These are phyloP conservation scores for Brachyhypopomus gauderio DNA, from an alignment of 2,113 vertebrate species.

Conservation along the genomic window DNA sequence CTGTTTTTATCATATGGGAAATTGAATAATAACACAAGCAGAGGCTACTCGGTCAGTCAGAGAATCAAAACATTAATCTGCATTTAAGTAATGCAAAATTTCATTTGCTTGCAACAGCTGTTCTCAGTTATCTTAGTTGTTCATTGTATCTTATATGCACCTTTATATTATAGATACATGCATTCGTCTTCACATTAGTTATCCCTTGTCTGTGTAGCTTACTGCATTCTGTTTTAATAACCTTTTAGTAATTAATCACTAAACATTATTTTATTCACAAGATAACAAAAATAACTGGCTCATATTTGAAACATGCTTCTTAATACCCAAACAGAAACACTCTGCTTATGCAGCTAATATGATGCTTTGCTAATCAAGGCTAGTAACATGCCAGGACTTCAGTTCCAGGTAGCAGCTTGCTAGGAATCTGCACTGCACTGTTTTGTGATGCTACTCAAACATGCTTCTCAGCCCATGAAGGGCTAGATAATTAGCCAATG, in stretches of 20 bases:
- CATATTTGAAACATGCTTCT: too few relatives aligned
- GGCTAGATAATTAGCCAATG: neutral
- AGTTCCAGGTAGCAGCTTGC: neutral
- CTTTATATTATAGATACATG: neutral
- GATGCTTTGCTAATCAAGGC: neutral
- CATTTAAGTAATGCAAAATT: constrained; percentile 5
- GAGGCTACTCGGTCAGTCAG: constrained; percentile 22
- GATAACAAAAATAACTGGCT: too few relatives aligned
- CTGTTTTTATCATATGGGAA: constrained; percentile 29
- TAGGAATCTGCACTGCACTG: neutral
- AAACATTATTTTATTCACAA: too few relatives aligned
- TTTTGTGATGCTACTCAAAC: neutral
- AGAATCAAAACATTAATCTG: constrained; percentile 38
- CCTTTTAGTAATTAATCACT: neutral
- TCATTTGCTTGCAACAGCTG: constrained; percentile 26
- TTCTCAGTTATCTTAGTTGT: constrained; percentile 19
- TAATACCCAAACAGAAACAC: too few relatives aligned
- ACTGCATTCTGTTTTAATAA: neutral
- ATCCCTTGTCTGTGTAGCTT: neutral
- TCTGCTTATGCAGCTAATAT: neutral
- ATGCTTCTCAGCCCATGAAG: neutral
- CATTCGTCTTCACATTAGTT: neutral
- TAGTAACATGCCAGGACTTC: neutral
- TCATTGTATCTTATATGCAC: constrained; percentile 15
- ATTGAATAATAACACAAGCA: constrained; percentile 30